These are phyloP conservation scores for Pseudobourletiella spinata DNA, from an alignment of 1,140 invertebrate genomes.

Conservation along the genomic window DNA sequence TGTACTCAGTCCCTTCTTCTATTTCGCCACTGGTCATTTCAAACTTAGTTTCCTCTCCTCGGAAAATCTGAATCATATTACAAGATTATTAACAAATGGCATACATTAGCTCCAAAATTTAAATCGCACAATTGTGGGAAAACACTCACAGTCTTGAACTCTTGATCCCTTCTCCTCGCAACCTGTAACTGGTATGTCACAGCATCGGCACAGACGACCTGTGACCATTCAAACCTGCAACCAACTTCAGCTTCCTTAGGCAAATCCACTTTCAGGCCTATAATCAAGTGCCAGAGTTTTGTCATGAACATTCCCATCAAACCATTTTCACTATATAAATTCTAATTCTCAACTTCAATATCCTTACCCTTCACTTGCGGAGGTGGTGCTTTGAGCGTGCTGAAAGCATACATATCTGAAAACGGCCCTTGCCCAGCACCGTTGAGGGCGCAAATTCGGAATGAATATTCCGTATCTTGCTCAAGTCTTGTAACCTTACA, in stretches of 20 bases:
- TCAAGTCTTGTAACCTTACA: slow-evolving; percentile 71
- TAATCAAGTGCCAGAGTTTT: not conserved
- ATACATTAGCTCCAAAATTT: not conserved
- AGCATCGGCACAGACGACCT: slow-evolving; percentile 22
- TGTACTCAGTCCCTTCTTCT: slow-evolving; percentile 29
- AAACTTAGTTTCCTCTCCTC: slow-evolving; percentile 16
- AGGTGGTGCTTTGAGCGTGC: slow-evolving; percentile 66
- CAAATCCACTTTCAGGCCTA: slow-evolving; percentile 23
- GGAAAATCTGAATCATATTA: slow-evolving; percentile 25
- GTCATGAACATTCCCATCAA: not conserved
- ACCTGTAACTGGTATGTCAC: slow-evolving; percentile 33
- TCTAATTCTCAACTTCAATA: too few species aligned
- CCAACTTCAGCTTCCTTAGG: slow-evolving; percentile 15
- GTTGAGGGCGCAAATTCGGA: slow-evolving; percentile 71
- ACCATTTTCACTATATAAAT: too few species aligned
- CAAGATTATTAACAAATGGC: not conserved
- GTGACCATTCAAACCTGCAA: slow-evolving; percentile 28
- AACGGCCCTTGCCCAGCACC: slow-evolving; percentile 70
- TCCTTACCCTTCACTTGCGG: slow-evolving; percentile 59
- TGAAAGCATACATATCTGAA: slow-evolving; percentile 56
- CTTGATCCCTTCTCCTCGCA: slow-evolving; percentile 29
- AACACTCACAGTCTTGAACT: slow-evolving; percentile 31
- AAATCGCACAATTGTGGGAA: not conserved
- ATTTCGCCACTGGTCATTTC: slow-evolving; percentile 21
- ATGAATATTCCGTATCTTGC: slow-evolving; percentile 66